Base-by-base conservation (phyloP, 2,888 invertebrate genomes). In the Pachymerium ferrugineum region DNA sequence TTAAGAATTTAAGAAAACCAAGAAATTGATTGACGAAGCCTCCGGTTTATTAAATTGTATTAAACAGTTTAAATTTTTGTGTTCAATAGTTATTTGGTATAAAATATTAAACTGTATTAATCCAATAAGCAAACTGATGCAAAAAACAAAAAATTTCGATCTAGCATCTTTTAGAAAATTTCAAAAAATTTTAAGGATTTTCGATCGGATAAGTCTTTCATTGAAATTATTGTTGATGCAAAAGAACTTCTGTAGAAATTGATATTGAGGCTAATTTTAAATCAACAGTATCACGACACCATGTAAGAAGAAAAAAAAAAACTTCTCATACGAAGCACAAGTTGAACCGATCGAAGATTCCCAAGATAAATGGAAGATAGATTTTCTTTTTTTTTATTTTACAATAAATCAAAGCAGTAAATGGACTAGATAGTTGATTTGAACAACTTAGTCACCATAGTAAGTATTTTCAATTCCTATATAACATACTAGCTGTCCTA, bases 31-130 rank as follows among this genome's bases (percentile, higher is more conserved):
- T 10, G 35, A 35, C 14, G 35, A 35, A 35, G 35, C 35, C 35
- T 35, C 35, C 10, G 35, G 14, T 35, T 35, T 35, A 35, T 35
- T 35, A 35, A 35, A 35, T 35, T 35, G 35, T 35, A 35, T 35
- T 35, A 73, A 3, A 31, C 69, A 6, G 28, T 72, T 72, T 31
- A 71, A 6, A 4, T 35, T 5, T 30, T 73, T 73, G 30, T 30
- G 33, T 35, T 35, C 5, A 3, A 19, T 14, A 69, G 22, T 16
- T 62, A 14, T 62, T 16, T 8, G 12, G 19, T 62, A 62, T 62
- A 62, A 62, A 14, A 14, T 16, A 62, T 62, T 12, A 62, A 16
- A 14, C 19, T 14, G 62, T 14, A 62, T 62, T 62, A 14, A 12
- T 62, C 19, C 12, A 62, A 62, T 62, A 62, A 16, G 12, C 16